Percentiles rank a stretch among this genome's conserved stretches.
These are phyloP conservation scores for Arnoldichthys spilopterus DNA, from an alignment of 2,797 vertebrate genomes.

Conservation along the genomic window DNA sequence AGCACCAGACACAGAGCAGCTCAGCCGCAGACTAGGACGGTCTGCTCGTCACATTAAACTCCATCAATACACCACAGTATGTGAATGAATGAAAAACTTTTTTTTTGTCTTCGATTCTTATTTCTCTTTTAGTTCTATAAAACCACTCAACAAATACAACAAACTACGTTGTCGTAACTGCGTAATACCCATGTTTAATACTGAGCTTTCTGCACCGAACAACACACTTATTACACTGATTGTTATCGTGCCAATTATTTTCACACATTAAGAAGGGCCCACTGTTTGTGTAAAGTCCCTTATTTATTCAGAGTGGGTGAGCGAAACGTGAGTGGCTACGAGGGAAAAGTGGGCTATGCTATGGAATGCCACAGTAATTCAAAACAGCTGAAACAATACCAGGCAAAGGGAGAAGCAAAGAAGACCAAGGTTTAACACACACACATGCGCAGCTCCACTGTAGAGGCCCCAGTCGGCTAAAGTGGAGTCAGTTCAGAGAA, in stretches of 20 bases:
- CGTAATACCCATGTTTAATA: not conserved
- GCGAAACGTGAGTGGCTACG: conserved; percentile 46
- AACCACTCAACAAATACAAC: not conserved
- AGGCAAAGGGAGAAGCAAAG: conserved; percentile 60
- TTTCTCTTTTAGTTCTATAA: too few relatives aligned
- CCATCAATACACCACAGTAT: conserved; percentile 19
- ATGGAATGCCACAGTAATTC: conserved; percentile 75
- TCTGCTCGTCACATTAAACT: conserved; percentile 2
- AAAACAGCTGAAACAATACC: conserved; percentile 81
- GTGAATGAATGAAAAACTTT: not conserved
- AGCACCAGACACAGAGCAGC: conserved; percentile 41
- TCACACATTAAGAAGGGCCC: conserved; percentile 29
- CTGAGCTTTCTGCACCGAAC: not conserved
- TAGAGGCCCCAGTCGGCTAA: conserved; percentile 27
- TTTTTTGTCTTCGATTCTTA: not conserved
- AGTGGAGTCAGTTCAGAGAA: conserved; percentile 37
- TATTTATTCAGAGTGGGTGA: conserved; percentile 53
- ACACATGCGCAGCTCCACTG: conserved; percentile 12
- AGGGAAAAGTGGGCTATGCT: conserved; percentile 59
- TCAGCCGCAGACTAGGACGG: conserved; percentile 14
- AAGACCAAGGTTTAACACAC: conserved; percentile 52
- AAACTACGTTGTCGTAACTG: not conserved
- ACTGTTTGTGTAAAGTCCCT: conserved; percentile 40
- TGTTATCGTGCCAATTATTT: conserved; percentile 47
- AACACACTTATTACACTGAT: conserved; percentile 21